A percentile compares a stretch with the other conserved stretches of the same genome.
Conservation (phyloP, 2,113 vertebrate genomes). For the Ammodytes dubius region DNA sequence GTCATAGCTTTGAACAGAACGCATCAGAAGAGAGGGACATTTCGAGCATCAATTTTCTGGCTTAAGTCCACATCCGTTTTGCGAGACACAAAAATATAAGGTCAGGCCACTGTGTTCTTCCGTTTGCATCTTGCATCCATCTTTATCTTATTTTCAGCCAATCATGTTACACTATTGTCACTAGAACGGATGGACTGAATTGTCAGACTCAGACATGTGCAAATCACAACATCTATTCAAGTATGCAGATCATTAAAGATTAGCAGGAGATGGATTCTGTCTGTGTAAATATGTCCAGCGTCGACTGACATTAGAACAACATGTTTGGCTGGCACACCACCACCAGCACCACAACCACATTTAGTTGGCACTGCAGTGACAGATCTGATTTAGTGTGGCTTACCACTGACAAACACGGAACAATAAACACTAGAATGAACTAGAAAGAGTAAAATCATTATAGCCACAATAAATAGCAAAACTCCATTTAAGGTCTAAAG, state of each 20-base stretch:
- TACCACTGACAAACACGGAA: slow-evolving; percentile 71
- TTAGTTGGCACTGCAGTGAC: slow-evolving; percentile 62
- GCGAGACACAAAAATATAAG: background rate
- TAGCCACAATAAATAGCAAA: slow-evolving; percentile 44
- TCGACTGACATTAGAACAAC: slow-evolving; percentile 48
- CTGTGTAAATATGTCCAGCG: slow-evolving; percentile 41
- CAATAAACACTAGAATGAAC: slow-evolving; percentile 60
- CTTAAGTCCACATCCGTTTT: slow-evolving; percentile 23
- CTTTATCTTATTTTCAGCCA: slow-evolving; percentile 19
- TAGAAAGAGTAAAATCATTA: slow-evolving; percentile 61
- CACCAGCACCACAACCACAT: slow-evolving; percentile 58
- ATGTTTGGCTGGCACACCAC: slow-evolving; percentile 62
- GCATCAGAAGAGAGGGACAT: slow-evolving; percentile 12
- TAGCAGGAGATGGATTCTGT: slow-evolving; percentile 14
- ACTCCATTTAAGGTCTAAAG: slow-evolving; percentile 31
- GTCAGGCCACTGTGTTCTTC: slow-evolving; percentile 12
- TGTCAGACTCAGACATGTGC: slow-evolving; percentile 10
- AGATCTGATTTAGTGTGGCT: slow-evolving; percentile 70
- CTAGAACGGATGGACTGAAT: background rate
- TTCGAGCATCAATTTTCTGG: background rate
- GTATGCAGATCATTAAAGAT: slow-evolving; percentile 8
- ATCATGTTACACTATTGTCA: background rate
- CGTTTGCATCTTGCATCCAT: background rate
- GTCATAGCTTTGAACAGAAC: slow-evolving; percentile 35
- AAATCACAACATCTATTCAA: slow-evolving; percentile 12